Conservation (phyloP, 1,140 invertebrate species). For the Drosophila miranda region DNA sequence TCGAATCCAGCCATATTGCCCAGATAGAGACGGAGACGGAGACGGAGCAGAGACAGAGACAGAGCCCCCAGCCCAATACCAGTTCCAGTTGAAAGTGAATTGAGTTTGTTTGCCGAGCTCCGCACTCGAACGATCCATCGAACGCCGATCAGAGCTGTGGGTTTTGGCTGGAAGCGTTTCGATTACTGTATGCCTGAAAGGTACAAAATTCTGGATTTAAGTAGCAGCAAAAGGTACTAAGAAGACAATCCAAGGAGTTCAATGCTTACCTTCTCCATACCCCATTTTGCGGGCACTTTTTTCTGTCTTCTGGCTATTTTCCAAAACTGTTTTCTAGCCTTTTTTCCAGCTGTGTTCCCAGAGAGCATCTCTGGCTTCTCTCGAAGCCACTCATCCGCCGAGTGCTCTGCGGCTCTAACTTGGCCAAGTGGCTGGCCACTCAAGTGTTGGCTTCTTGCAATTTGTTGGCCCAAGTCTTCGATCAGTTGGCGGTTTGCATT, state of each 20-base stretch:
- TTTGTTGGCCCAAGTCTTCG: constrained; percentile 59
- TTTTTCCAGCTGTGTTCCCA: no score
- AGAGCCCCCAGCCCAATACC: constrained; percentile 35
- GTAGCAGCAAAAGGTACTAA: no score
- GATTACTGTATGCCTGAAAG: no score
- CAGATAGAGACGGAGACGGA: constrained; percentile 1
- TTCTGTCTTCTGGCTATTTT: no score
- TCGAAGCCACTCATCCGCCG: no score
- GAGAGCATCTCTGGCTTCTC: no score
- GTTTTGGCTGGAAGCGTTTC: not conserved
- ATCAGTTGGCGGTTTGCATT: constrained; percentile 79
- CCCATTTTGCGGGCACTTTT: no score
- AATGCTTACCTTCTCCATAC: no score
- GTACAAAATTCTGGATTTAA: no score
- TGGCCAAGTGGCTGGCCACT: constrained; percentile 22
- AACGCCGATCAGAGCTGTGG: constrained; percentile 3
- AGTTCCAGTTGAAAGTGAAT: constrained; percentile 75
- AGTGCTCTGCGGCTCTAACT: not conserved
- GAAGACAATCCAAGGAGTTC: no score
- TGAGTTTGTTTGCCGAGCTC: constrained; percentile 37
- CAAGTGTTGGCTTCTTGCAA: constrained; percentile 69
- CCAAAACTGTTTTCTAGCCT: no score
- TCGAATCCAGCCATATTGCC: constrained; percentile 3
- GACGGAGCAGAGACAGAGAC: not conserved
- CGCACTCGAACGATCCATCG: constrained; percentile 18